Conservation (phyloP, 2,113 vertebrate species). For the Sinocyclocheilus grahami region DNA sequence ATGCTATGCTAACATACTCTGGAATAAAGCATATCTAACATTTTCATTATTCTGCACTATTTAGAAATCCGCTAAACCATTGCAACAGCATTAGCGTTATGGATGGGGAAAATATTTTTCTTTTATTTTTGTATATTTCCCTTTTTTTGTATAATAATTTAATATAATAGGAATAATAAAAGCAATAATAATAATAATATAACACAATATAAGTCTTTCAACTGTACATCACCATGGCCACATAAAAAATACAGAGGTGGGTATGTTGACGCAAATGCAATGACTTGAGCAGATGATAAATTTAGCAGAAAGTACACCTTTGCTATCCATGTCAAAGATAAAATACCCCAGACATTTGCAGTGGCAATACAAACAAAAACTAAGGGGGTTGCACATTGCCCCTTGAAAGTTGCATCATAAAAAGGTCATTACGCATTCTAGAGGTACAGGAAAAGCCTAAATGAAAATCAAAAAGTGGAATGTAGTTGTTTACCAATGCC, state of each 20-base stretch:
- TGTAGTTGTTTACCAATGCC: background rate
- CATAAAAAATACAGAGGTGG: constrained; percentile 23
- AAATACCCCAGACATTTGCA: background rate
- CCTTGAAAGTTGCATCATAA: constrained; percentile 20
- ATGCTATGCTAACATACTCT: background rate
- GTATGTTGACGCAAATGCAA: constrained; percentile 48
- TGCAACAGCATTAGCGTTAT: background rate
- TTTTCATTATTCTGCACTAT: background rate
- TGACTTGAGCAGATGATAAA: constrained; percentile 48
- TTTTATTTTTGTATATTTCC: too few relatives aligned
- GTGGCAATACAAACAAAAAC: background rate
- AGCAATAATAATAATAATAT: too few relatives aligned
- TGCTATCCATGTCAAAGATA: background rate
- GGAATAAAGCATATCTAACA: background rate
- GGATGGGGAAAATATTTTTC: background rate
- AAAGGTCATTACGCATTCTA: background rate
- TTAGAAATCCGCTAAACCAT: background rate
- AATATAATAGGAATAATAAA: too few relatives aligned
- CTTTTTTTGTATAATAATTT: too few relatives aligned
- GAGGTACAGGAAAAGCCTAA: background rate
- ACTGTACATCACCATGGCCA: background rate
- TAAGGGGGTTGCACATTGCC: background rate
- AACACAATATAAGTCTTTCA: background rate
- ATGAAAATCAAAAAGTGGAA: background rate
- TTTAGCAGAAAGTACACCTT: constrained; percentile 2